phyloP scores from a whole-genome alignment of 2,888 invertebrate genomes.

The Choristoneura rosaceana region DNA sequence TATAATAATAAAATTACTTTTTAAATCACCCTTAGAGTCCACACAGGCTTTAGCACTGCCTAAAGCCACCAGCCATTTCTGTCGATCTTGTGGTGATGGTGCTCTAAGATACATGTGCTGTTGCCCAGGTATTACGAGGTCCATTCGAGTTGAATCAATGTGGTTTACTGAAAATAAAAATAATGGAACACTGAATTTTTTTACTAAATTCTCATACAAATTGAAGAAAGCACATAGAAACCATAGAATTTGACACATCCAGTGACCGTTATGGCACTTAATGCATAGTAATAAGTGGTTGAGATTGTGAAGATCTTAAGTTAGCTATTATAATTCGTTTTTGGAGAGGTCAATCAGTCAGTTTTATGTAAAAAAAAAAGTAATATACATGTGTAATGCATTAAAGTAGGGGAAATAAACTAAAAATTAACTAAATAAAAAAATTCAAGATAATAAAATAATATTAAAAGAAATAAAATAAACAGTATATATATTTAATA shows the following conservation, averaged over 20 bases:
- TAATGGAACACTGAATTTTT: neutral
- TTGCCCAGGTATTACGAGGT: slow-evolving; percentile 92
- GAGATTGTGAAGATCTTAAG: neutral
- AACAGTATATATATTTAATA: no score
- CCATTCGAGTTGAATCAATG: slow-evolving; percentile 89
- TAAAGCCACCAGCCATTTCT: slow-evolving; percentile 92
- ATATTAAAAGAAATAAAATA: no score
- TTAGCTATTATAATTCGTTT: neutral
- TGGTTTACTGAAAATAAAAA: slow-evolving; percentile 84
- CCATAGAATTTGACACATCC: neutral
- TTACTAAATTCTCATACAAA: neutral
- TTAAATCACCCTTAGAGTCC: slow-evolving; percentile 65
- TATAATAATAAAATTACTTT: slow-evolving; percentile 23
- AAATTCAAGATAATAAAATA: no score
- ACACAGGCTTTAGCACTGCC: slow-evolving; percentile 92
- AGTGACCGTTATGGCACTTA: no score
- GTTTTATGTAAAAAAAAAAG: neutral
- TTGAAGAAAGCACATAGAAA: neutral
- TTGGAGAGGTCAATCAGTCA: no score
- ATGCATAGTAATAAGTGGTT: no score
- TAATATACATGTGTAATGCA: no score
- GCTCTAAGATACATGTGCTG: slow-evolving; percentile 93
- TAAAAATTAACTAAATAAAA: no score
- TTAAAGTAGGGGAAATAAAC: no score
- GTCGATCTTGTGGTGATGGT: slow-evolving; percentile 90